Base-by-base conservation (phyloP, 2,888 invertebrate species). In the Dicycla oo region DNA sequence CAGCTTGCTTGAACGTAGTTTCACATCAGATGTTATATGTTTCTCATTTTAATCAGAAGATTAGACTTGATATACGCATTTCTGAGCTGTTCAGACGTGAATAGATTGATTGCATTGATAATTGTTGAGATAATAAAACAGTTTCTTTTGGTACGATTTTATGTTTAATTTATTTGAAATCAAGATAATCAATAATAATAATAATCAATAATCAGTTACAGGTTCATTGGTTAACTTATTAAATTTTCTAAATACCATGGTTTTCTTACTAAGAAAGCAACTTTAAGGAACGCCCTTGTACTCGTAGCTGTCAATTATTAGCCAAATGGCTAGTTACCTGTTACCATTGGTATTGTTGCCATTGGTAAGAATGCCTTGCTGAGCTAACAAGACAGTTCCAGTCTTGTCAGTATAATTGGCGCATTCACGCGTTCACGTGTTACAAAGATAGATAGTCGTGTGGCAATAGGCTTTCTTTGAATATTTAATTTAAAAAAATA, bases 61-160 rank as follows among this genome's bases (percentile, higher is more conserved):
- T 73, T 68, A 38, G 1, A 26, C 2, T 40, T 4, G 38, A 63
- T 80, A 49, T 13, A 60, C 34, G 20, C 60, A 62, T 69, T 82
- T 66, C 49, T 81, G n/a, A 45, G 51, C 20, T 30, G 10, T 20
- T 15, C 38, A 62, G 11, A 51, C 38, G 30, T 57, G 13, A 43
- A 63, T 3, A 70, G 64, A 80, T 73, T 73, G n/a, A 73, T 78
- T 65, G 56, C 65, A 69, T 65, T 58, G 78, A 77, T 79, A 66
- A 30, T 49, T 49, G 15, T 56, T 53, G 4, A 34, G 13, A 43
- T 49, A 34, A 20, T 49, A 34, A 20, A 20, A 51, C 11, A 0
- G n/a, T 54, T 69, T 20, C 13, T 30, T 18, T 34, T 40, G n/a
- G 20, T 45, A 10, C 30, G 11, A 63, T 40, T 63, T 49, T 3